These are phyloP conservation scores for Drosophila sp. DNA, from an alignment of 1,140 invertebrate genomes.

Conservation along the genomic window DNA sequence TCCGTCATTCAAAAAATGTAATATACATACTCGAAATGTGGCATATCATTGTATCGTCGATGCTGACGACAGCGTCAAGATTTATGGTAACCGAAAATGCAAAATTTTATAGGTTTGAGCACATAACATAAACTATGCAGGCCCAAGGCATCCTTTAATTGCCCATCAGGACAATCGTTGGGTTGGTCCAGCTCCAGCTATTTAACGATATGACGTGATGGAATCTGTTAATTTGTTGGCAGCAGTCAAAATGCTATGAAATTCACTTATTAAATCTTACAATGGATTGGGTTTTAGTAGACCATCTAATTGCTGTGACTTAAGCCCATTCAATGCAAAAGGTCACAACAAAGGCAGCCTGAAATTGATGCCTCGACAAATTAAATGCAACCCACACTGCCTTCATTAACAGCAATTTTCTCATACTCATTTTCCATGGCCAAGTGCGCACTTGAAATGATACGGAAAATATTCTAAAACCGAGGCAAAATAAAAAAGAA, in stretches of 20 bases:
- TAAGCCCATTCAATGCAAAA: conserved; percentile 52
- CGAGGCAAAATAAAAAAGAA: conserved; percentile 5
- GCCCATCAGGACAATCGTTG: conserved; percentile 11
- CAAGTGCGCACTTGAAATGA: conserved; percentile 62
- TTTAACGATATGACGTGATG: conserved; percentile 37
- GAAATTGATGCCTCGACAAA: conserved; percentile 32
- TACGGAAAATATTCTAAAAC: conserved; percentile 54
- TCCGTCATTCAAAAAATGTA: conserved; percentile 55
- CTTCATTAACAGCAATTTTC: conserved; percentile 68
- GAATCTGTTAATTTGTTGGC: conserved; percentile 26
- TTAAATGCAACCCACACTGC: conserved; percentile 23
- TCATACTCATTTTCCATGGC: conserved; percentile 36
- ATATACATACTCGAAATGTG: conserved; percentile 44
- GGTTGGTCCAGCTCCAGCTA: background rate
- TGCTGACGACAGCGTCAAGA: conserved; percentile 61
- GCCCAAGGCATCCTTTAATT: conserved; percentile 60
- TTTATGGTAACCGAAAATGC: conserved; percentile 63
- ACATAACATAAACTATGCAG: conserved; percentile 33
- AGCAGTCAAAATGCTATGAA: conserved; percentile 30
- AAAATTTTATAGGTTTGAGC: conserved; percentile 62
- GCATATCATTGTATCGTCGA: conserved; percentile 41
- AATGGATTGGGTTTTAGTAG: background rate
- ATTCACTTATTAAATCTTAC: conserved; percentile 17
- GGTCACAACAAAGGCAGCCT: conserved; percentile 49
- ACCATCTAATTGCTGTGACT: conserved; percentile 30